These are phyloP conservation scores for Homalodisca vitripennis DNA, from an alignment of 1,140 invertebrate species.

Conservation along the genomic window DNA sequence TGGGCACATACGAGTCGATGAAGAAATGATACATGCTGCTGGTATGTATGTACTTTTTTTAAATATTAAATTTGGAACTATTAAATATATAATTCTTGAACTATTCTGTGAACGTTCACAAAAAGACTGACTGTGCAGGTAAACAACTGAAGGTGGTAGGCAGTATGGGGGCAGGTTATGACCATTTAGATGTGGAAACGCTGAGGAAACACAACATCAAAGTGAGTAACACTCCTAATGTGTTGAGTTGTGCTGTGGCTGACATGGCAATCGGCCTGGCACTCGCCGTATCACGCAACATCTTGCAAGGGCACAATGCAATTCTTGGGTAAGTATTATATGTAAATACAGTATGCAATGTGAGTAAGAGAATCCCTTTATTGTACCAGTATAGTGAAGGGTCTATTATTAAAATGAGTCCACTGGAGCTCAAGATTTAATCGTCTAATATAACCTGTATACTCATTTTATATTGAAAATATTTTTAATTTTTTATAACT, in stretches of 20 bases:
- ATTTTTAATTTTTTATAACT: neutral
- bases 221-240: constrained; percentile 77
- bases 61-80: neutral
- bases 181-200: constrained; percentile 66
- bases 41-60: neutral
- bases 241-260: constrained; percentile 78
- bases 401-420: neutral
- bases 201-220: constrained; percentile 63
- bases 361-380: neutral
- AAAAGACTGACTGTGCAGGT: constrained; percentile 48
- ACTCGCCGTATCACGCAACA: constrained; percentile 68
- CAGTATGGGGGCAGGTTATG: constrained; percentile 76
- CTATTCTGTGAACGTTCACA: neutral
- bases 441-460: neutral
- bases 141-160: constrained; percentile 62
- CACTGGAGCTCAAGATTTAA: neutral
- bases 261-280: constrained; percentile 77
- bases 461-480: neutral
- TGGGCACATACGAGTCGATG: neutral
- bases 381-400: neutral
- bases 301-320: constrained; percentile 67
- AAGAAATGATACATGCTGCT: constrained; percentile 16
- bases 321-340: constrained; percentile 58
- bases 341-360: neutral
- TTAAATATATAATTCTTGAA: neutral